Percentiles rank a stretch among this genome's conserved stretches.
phyloP scores from a whole-genome alignment of 2,888 invertebrate genomes.

The Endomychus coccineus region DNA sequence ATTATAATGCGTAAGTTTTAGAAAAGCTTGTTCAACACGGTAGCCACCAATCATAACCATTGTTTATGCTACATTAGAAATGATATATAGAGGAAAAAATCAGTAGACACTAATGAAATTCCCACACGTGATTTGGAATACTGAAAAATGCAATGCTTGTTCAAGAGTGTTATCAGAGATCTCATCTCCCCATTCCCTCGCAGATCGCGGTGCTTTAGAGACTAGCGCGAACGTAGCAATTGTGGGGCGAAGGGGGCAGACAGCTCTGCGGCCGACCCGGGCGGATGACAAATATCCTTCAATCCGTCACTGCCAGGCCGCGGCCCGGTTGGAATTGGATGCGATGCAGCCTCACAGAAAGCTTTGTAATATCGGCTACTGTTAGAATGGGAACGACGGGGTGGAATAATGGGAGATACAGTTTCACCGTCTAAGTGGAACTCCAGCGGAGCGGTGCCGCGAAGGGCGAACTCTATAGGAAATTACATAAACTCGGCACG shows the following conservation, averaged over 20 bases:
- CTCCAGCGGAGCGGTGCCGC: constrained; percentile 39
- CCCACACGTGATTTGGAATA: constrained; percentile 32
- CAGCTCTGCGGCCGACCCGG: constrained; percentile 47
- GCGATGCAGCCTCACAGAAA: constrained; percentile 46
- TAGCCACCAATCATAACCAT: neutral
- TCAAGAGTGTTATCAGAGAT: constrained; percentile 37
- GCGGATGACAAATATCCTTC: constrained; percentile 63
- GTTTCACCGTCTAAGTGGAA: constrained; percentile 33
- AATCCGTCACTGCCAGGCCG: constrained; percentile 61
- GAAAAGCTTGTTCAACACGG: no score
- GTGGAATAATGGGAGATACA: constrained; percentile 7
- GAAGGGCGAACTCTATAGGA: constrained; percentile 46
- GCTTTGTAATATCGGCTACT: constrained; percentile 45
- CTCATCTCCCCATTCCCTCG: constrained; percentile 30
- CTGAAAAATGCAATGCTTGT: constrained; percentile 43
- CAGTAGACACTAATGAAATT: constrained; percentile 29
- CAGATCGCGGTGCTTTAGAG: constrained; percentile 21
- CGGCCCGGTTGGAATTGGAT: constrained; percentile 47
- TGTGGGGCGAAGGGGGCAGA: constrained; percentile 36
- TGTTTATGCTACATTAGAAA: neutral
- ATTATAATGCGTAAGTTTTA: no score
- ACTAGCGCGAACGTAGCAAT: constrained; percentile 8
- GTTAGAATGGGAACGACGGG: constrained; percentile 34
- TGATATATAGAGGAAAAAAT: constrained; percentile 20
- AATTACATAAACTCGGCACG: constrained; percentile 49